Evolutionary conservation across 2,888 invertebrate species (phyloP), one percentile per base, ranked within the genome.

Genomic region (Lagria hirta): DNA sequence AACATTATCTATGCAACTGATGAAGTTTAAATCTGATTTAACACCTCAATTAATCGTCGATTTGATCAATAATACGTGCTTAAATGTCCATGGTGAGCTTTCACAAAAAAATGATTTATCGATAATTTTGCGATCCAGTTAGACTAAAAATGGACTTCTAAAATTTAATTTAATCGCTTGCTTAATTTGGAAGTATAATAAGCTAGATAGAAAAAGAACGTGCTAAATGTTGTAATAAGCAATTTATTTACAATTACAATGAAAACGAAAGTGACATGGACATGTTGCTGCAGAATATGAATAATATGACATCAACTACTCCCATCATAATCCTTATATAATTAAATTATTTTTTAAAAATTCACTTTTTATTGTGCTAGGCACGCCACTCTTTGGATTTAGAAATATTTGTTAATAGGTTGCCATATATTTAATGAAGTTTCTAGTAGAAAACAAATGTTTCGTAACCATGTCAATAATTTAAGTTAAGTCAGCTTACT

Each of bases 101-200:
- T 42, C 42, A 42, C 35, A 41, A 35, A 26, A 41, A 35, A 42
- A 43, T 43, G 42, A 43, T 43, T 43, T 43, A 43, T 43, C 22
- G 35, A 35, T 35, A 17, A 43, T 43, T 43, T 43, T 20, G 42
- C 42, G 34, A 43, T 35, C 42, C 35, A 35, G 35, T 43, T 43
- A 35, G 35, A 23, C 35, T 35, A 28, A 35, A 43, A 34, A 34
- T 34, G 42, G 42, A 27, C 27, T 17, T 40, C 35, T 18, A 16
- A 43, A 43, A 43, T 35, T 35, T 35, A 43, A 43, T 43, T 43
- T 43, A 27, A 34, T 35, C 35, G 21, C 13, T 6, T 15, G 34
- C 42, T 35, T 28, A 28, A 43, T 43, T 43, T 43, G 42, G 42
- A 17, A 43, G 42, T 43, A 43, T 43, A 43, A 43, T 43, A 34